These are phyloP conservation scores for Aphidius ervi DNA, from an alignment of 1,140 invertebrate genomes.

Conservation along the genomic window DNA sequence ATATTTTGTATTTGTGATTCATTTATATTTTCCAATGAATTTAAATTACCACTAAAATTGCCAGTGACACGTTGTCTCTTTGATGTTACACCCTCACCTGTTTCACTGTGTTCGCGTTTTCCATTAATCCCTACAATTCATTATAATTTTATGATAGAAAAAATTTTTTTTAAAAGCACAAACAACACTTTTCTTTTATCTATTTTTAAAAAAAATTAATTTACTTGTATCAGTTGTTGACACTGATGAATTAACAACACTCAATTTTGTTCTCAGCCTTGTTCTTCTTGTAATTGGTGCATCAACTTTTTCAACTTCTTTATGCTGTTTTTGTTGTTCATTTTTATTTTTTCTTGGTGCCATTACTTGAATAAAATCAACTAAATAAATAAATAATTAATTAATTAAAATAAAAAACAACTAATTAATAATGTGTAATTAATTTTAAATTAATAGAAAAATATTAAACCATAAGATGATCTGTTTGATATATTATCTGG, in stretches of 20 bases:
- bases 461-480: slow-evolving; percentile 37
- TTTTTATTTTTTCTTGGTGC: slow-evolving; percentile 10
- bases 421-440: background rate
- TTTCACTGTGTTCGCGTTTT: slow-evolving; percentile 33
- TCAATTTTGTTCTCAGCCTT: slow-evolving; percentile 12
- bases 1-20: slow-evolving; percentile 33
- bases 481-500: slow-evolving; percentile 32
- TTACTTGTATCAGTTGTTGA: slow-evolving; percentile 2
- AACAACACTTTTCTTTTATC: background rate
- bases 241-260: background rate
- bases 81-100: slow-evolving; percentile 28
- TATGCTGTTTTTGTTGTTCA: slow-evolving; percentile 11
- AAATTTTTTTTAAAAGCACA: background rate
- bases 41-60: background rate
- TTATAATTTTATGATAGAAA: too few species aligned
- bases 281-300: slow-evolving; percentile 8
- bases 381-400: slow-evolving; percentile 2
- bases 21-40: slow-evolving; percentile 27
- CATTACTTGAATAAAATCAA: slow-evolving; percentile 20
- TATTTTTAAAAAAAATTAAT: background rate
- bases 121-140: slow-evolving; percentile 14
- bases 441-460: background rate
- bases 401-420: background rate
- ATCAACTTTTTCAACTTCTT: slow-evolving; percentile 8
- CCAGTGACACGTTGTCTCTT: slow-evolving; percentile 32